Conservation (phyloP, 2,797 vertebrate species). For the Hapalemur alaotrensis region DNA sequence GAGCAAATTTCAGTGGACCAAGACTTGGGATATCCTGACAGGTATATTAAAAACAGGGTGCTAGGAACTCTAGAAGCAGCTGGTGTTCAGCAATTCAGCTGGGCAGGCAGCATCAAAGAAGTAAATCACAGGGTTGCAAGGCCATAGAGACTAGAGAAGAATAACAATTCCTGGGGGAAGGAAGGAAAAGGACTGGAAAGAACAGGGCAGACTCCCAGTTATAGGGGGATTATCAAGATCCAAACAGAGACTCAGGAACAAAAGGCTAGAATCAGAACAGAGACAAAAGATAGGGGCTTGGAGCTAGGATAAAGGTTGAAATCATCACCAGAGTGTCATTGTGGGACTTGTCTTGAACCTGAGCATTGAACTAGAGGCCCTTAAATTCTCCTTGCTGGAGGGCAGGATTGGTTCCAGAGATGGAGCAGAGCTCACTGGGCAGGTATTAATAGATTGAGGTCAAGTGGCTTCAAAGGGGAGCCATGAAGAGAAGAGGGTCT, state of each 20-base stretch:
- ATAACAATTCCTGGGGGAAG: neutral
- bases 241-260: neutral
- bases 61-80: neutral
- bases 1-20: slow-evolving; percentile 9
- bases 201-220: neutral
- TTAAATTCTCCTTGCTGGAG: slow-evolving; percentile 3
- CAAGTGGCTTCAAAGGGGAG: neutral
- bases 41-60: neutral
- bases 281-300: neutral
- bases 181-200: neutral
- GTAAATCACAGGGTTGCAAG: neutral
- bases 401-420: neutral
- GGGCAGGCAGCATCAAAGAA: neutral
- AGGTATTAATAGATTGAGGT: neutral
- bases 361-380: neutral
- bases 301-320: neutral
- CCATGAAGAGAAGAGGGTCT: neutral
- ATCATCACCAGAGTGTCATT: neutral
- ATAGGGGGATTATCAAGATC: neutral
- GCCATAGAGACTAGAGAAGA: neutral
- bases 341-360: neutral
- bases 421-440: neutral
- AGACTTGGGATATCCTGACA: slow-evolving; percentile 7
- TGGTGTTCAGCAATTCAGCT: neutral
- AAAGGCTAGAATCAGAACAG: slow-evolving; percentile 11